Evolutionary conservation across 2,113 vertebrate species (phyloP), one percentile per base, ranked within the genome.

Genomic region (Amphilophus citrinellus): DNA sequence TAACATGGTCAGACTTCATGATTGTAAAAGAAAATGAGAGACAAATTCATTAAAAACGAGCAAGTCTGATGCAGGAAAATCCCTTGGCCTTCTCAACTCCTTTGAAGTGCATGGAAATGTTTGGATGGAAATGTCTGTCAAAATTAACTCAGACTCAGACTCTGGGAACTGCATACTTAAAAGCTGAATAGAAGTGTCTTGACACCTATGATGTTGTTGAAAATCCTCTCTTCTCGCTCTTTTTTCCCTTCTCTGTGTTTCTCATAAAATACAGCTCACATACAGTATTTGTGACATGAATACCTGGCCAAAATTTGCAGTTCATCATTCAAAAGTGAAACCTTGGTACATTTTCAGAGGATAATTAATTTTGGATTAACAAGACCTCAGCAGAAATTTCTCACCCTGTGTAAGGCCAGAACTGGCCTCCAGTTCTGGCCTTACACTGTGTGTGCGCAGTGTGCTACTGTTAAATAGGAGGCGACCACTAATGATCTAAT

Each of bases 351-450:
- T 79, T 82, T 84, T 90, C 44, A 80, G 30, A 83, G 11, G 61
- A 62, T 57, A 85, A 73, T 89, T 90, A 37, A 82, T 73, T 88
- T 62, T 66, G 63, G 73, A 88, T 90, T 82, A 85, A 80, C 66
- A 58, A 82, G 58, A 83, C 68, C 61, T 85, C 61, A 61, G 73
- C 65, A 15, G 65, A 58, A 86, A 63, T 66, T 30, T 78, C 56
- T 89, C 57, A 59, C 58, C 76, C 79, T 6, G 35, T 35, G 35
- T 35, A 7, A 7, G 35, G 35, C 35, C 35, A 35, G 35, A 35
- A 35, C 35, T 1, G 6, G 58, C 61, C 62, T 75, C 61, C 53
- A 42, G 35, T 61, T 39, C 35, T 30, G 42, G 44, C 11, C 14
- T 58, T 8, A 22, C 14, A 53, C 24, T 76, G 17, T 65, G 62